Percentiles rank a stretch among this genome's conserved stretches.
Evolutionary conservation across 2,888 invertebrate species (phyloP).

Genomic region (Ditula angustiorana): DNA sequence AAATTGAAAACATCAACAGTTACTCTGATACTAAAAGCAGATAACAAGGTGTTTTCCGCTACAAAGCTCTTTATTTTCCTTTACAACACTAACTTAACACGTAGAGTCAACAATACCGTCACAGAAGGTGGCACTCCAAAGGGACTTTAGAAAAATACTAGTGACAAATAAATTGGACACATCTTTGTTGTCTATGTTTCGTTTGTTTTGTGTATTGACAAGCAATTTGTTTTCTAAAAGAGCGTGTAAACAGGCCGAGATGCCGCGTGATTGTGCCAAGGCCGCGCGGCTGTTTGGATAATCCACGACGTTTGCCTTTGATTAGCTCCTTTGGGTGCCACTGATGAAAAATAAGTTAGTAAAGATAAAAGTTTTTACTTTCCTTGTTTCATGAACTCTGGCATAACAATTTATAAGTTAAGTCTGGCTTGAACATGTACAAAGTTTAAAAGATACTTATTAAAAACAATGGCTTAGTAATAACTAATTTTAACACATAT

Average conservation of each 20-base stretch:
- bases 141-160: slow-evolving; percentile 40
- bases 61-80: slow-evolving; percentile 11
- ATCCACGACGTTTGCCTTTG: slow-evolving; percentile 35
- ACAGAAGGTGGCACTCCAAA: slow-evolving; percentile 37
- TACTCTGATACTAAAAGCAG: slow-evolving; percentile 15
- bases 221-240: slow-evolving; percentile 39
- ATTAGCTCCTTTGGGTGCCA: slow-evolving; percentile 37
- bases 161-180: slow-evolving; percentile 39
- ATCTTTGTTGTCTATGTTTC: slow-evolving; percentile 39
- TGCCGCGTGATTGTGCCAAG: slow-evolving; percentile 34
- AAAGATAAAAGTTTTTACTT: slow-evolving; percentile 12
- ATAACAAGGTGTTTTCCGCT: slow-evolving; percentile 23
- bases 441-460: too few relatives aligned
- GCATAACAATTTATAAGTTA: neutral
- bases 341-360: slow-evolving; percentile 31
- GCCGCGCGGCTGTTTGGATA: slow-evolving; percentile 34
- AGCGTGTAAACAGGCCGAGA: slow-evolving; percentile 32
- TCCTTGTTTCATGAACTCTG: neutral
- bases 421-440: neutral
- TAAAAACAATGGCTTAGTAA: neutral
- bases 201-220: slow-evolving; percentile 40
- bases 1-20: slow-evolving; percentile 1
- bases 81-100: slow-evolving; percentile 34
- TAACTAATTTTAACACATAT: slow-evolving; percentile 1
- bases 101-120: slow-evolving; percentile 33